These are phyloP conservation scores for Diadophis punctatus DNA, from an alignment of 2,113 vertebrate species.

Conservation along the genomic window DNA sequence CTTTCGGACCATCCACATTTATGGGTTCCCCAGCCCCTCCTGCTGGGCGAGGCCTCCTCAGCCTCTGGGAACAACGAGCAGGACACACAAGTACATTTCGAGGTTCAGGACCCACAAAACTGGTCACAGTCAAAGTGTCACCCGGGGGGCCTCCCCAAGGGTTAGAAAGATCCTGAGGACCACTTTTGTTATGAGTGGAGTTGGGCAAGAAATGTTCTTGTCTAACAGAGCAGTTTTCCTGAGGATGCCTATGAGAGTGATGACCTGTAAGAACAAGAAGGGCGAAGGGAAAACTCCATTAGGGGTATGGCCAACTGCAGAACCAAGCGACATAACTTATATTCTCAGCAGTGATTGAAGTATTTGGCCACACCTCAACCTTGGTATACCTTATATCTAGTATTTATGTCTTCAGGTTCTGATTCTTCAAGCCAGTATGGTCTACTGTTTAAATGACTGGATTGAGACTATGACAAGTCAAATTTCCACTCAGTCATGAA, in stretches of 20 bases:
- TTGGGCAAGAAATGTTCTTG: slow-evolving; percentile 5
- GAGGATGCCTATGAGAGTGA: slow-evolving; percentile 2
- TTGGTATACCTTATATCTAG: not conserved
- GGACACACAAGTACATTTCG: slow-evolving; percentile 29
- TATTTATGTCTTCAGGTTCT: not conserved
- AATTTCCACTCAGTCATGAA: not conserved
- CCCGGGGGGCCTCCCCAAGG: slow-evolving; percentile 8
- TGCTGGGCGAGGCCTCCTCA: slow-evolving; percentile 15
- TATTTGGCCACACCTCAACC: no score
- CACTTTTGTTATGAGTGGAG: not conserved
- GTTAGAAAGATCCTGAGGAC: not conserved
- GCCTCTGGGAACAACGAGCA: slow-evolving; percentile 23
- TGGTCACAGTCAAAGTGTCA: slow-evolving; percentile 25
- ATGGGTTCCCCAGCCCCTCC: slow-evolving; percentile 9
- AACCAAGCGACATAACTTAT: not conserved
- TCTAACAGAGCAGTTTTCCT: slow-evolving; percentile 14
- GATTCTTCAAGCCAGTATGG: not conserved
- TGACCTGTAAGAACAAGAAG: not conserved
- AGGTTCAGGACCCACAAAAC: slow-evolving; percentile 25
- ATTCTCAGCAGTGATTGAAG: not conserved
- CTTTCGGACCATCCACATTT: not conserved
- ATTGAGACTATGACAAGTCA: not conserved
- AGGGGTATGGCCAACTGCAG: not conserved
- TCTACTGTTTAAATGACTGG: not conserved
- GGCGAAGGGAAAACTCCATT: not conserved